phyloP scores from a whole-genome alignment of 2,888 invertebrate genomes.

The Trichopoda pennipes region DNA sequence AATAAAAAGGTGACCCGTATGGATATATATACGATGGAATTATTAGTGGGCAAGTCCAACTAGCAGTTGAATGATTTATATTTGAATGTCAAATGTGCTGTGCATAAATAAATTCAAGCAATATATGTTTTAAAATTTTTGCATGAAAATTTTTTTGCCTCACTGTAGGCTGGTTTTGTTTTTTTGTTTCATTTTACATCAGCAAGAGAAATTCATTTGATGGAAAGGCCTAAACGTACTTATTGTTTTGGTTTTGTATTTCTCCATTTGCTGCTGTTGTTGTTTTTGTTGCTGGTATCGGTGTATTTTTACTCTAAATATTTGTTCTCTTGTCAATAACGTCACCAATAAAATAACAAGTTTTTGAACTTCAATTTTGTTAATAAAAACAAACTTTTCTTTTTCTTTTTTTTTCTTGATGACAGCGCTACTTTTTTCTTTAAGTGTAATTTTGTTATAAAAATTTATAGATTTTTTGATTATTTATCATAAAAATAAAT shows the following conservation, averaged over 20 bases:
- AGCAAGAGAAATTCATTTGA: constrained; percentile 28
- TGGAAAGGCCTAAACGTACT: constrained; percentile 44
- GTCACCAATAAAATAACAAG: constrained; percentile 64
- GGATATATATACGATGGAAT: too few relatives aligned
- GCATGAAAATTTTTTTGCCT: too few relatives aligned
- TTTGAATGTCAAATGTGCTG: too few relatives aligned
- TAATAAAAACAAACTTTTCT: constrained; percentile 17
- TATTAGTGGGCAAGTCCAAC: too few relatives aligned
- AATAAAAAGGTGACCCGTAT: too few relatives aligned
- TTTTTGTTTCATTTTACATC: constrained; percentile 18
- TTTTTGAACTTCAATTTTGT: constrained; percentile 50
- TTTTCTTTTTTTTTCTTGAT: constrained; percentile 36
- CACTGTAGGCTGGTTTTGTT: constrained; percentile 4
- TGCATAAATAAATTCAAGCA: background rate
- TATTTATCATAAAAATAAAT: background rate
- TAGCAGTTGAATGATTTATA: too few relatives aligned
- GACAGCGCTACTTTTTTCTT: background rate
- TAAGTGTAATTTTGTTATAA: background rate
- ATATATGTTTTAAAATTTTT: background rate
- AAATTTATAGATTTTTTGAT: background rate
- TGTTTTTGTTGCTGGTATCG: background rate
- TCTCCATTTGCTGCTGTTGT: constrained; percentile 7
- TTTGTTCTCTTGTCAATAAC: constrained; percentile 57
- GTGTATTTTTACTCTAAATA: constrained; percentile 26
- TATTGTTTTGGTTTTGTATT: constrained; percentile 26